Evolutionary conservation across 2,797 vertebrate species (phyloP).

Genomic region (Falco biarmicus): DNA sequence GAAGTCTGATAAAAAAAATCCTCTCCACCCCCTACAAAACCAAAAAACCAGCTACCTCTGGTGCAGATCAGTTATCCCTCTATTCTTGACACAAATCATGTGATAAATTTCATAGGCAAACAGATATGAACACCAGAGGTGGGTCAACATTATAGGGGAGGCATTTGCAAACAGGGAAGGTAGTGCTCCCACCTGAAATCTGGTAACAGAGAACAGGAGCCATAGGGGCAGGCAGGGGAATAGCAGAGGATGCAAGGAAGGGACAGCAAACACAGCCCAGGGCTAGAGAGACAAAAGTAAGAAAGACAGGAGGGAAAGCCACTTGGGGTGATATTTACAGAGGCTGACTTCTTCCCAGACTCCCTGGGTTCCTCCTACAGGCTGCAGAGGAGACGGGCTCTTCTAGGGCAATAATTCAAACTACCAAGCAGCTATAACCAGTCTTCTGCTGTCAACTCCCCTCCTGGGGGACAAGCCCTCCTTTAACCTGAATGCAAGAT

Average conservation of each 20-base stretch:
- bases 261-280: background rate
- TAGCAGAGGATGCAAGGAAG: background rate
- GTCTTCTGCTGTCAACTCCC: conserved; percentile 15
- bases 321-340: conserved; percentile 7
- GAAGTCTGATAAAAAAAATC: background rate
- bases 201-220: background rate
- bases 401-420: background rate
- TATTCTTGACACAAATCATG: background rate
- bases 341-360: background rate
- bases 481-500: conserved; percentile 18
- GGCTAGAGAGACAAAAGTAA: background rate
- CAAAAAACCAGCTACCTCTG: background rate
- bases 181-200: background rate
- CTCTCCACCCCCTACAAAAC: background rate
- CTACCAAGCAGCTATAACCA: conserved; percentile 12
- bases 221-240: background rate
- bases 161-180: background rate
- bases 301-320: background rate
- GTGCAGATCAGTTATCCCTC: background rate
- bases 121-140: background rate
- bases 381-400: background rate
- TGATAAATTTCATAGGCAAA: background rate
- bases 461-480: conserved; percentile 2
- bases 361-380: background rate
- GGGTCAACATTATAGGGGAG: background rate